phyloP scores from a whole-genome alignment of 2,113 vertebrate species.

The Cygnus atratus region DNA sequence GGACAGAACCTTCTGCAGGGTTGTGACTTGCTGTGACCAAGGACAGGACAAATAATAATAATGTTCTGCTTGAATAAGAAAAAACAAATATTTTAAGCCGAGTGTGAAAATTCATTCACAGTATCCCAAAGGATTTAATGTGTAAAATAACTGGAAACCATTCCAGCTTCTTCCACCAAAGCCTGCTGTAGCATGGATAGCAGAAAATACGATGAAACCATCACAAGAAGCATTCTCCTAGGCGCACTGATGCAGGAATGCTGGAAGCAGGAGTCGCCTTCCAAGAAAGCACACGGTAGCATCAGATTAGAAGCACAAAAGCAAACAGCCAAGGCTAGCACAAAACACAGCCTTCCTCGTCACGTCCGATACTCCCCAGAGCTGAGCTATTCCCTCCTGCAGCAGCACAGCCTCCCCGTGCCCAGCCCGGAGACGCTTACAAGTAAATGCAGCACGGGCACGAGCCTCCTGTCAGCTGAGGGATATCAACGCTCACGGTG shows the following conservation, averaged over 20 bases:
- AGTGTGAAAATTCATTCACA: neutral
- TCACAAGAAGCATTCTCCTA: neutral
- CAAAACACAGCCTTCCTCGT: neutral
- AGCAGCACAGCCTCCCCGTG: neutral
- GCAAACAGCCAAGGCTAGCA: neutral
- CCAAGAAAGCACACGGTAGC: neutral
- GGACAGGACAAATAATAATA: neutral
- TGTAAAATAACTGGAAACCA: neutral
- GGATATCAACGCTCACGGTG: fast-evolving
- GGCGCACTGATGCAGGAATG: neutral
- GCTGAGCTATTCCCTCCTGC: neutral
- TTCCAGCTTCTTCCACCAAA: neutral
- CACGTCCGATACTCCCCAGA: neutral
- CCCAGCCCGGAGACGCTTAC: neutral
- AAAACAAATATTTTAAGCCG: neutral
- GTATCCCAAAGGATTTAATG: fast-evolving
- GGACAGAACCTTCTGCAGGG: neutral
- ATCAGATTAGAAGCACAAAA: neutral
- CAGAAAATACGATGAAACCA: neutral
- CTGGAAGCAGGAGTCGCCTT: neutral
- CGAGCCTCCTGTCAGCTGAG: neutral
- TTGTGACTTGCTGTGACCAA: fast-evolving
- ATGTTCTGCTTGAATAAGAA: neutral
- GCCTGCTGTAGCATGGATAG: neutral
- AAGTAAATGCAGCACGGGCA: neutral